Conservation (phyloP, 1,140 invertebrate genomes). For the Hormaphis cornu region DNA sequence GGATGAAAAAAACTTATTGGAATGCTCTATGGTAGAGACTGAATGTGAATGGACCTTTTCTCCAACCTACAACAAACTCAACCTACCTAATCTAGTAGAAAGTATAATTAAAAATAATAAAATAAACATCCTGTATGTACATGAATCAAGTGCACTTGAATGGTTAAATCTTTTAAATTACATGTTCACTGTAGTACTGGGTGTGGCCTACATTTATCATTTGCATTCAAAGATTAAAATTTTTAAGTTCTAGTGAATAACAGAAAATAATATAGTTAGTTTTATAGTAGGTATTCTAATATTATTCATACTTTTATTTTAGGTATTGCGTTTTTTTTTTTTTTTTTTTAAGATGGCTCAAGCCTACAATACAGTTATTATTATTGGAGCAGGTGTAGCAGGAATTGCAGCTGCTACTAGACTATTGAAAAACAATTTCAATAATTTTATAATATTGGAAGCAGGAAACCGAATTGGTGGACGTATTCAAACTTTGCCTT, state of each 20-base stretch:
- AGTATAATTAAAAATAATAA: background rate
- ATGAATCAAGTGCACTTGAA: background rate
- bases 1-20: background rate
- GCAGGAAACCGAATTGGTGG: slow-evolving; percentile 62
- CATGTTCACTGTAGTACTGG: background rate
- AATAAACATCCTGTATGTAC: slow-evolving; percentile 12
- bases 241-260: too few relatives aligned
- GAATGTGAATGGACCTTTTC: background rate
- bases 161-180: background rate
- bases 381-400: slow-evolving; percentile 51
- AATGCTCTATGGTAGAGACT: background rate
- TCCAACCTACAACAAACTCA: too few relatives aligned
- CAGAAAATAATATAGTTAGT: too few relatives aligned
- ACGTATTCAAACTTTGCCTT: slow-evolving; percentile 48
- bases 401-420: slow-evolving; percentile 51
- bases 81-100: too few relatives aligned
- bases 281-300: too few relatives aligned
- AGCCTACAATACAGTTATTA: slow-evolving; percentile 39
- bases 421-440: slow-evolving; percentile 47
- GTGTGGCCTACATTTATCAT: background rate
- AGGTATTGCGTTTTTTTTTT: background rate
- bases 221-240: too few relatives aligned
- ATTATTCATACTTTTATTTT: too few relatives aligned
- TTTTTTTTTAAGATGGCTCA: background rate
- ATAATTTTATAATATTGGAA: slow-evolving; percentile 54